Conservation (phyloP, 2,797 vertebrate species). For the Masticophis lateralis region DNA sequence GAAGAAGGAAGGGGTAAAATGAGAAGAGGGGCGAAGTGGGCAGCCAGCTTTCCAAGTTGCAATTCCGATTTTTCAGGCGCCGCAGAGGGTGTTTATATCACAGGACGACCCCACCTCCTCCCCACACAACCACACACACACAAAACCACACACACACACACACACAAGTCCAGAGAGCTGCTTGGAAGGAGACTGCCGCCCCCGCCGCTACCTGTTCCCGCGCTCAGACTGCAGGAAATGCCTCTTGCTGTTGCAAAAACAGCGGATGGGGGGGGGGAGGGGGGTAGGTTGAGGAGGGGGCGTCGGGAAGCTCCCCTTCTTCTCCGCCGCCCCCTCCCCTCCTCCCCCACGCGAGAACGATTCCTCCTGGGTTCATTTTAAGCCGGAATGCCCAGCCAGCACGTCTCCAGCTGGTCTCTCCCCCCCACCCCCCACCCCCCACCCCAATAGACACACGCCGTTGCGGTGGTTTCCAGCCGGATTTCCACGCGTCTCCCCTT, state of each 20-base stretch:
- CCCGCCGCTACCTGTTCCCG: slow-evolving; percentile 12
- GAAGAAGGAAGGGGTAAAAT: neutral
- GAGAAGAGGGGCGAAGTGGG: too few relatives aligned
- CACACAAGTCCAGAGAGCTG: too few relatives aligned
- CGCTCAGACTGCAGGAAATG: neutral
- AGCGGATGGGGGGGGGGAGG: neutral
- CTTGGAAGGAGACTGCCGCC: neutral
- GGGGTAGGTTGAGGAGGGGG: rapidly evolving
- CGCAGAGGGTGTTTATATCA: neutral
- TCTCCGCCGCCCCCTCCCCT: neutral
- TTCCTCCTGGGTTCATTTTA: neutral
- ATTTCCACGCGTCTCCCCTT: neutral
- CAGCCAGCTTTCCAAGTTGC: neutral
- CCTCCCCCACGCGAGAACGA: neutral
- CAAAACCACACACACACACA: neutral
- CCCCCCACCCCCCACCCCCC: too few relatives aligned
- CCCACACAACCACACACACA: too few relatives aligned
- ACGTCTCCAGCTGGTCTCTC: neutral
- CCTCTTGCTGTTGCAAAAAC: neutral
- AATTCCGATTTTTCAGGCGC: neutral
- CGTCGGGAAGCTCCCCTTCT: neutral
- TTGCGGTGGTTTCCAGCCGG: neutral
- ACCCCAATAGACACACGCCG: neutral
- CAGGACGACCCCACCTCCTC: too few relatives aligned
- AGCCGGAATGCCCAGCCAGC: neutral